phyloP scores from a whole-genome alignment of 2,888 invertebrate genomes.

The Fragum sueziense region DNA sequence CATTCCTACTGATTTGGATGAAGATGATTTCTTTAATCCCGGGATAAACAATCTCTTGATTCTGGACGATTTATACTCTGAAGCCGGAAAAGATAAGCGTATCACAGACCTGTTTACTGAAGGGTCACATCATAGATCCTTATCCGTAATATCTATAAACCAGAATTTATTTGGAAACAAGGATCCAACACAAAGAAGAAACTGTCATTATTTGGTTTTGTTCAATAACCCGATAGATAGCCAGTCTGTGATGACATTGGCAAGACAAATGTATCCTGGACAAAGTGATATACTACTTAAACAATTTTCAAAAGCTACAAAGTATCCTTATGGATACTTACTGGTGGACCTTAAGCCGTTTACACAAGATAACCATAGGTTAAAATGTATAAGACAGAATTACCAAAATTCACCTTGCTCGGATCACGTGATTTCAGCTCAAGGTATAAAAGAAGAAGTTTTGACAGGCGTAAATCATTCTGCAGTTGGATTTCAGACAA shows the following conservation, averaged over 20 bases:
- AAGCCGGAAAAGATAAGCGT: constrained; percentile 27
- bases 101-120: constrained; percentile 54
- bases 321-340: constrained; percentile 19
- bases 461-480: background rate
- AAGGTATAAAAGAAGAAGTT: background rate
- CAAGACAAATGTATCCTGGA: constrained; percentile 48
- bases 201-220: constrained; percentile 58
- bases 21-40: constrained; percentile 46
- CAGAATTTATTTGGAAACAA: constrained; percentile 56
- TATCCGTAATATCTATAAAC: constrained; percentile 50
- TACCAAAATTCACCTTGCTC: background rate
- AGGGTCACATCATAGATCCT: constrained; percentile 52
- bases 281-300: constrained; percentile 25
- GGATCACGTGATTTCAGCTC: no score
- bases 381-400: background rate
- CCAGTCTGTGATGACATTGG: constrained; percentile 50
- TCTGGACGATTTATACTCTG: constrained; percentile 51
- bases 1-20: constrained; percentile 39
- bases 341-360: no score
- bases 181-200: constrained; percentile 58
- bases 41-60: constrained; percentile 44
- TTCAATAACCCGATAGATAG: constrained; percentile 60
- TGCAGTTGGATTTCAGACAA: background rate
- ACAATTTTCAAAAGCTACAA: no score
- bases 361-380: no score